These are phyloP conservation scores for Hypsopygia costalis DNA, from an alignment of 2,888 invertebrate species.

Conservation along the genomic window DNA sequence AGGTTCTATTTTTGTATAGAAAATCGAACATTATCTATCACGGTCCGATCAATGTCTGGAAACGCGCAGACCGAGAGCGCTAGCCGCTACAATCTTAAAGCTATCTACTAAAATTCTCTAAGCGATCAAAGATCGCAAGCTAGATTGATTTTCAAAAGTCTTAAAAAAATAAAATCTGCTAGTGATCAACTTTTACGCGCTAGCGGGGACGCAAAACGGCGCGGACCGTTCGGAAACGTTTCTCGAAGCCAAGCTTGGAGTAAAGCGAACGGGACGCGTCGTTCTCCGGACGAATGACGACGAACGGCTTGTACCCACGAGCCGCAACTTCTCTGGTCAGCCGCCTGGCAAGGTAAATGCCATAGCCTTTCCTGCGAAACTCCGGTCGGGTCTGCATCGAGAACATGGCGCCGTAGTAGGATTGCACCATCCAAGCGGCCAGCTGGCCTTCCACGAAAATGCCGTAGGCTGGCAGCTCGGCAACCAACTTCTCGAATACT, in stretches of 20 bases:
- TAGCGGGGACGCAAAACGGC: conserved; percentile 85
- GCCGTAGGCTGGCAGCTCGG: conserved; percentile 89
- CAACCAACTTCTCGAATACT: conserved; percentile 89
- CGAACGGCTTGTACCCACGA: conserved; percentile 90
- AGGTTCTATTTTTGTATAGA: conserved; percentile 27
- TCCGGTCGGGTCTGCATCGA: conserved; percentile 93
- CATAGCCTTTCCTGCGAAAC: conserved; percentile 87
- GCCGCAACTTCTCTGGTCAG: conserved; percentile 84
- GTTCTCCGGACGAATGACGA: conserved; percentile 91
- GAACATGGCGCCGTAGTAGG: conserved; percentile 95
- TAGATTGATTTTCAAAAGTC: conserved; percentile 76
- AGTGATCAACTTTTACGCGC: conserved; percentile 60
- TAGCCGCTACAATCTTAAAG: conserved; percentile 71
- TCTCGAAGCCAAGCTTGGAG: conserved; percentile 90
- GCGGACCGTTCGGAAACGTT: conserved; percentile 89
- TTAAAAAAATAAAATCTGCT: conserved; percentile 81
- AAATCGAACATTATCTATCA: conserved; percentile 14
- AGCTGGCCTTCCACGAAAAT: conserved; percentile 88
- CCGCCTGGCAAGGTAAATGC: conserved; percentile 85
- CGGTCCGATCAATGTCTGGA: conserved; percentile 20
- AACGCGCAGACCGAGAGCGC: conserved; percentile 60
- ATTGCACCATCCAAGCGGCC: conserved; percentile 95
- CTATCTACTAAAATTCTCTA: conserved; percentile 74
- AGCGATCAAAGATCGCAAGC: conserved; percentile 78
- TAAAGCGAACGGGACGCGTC: conserved; percentile 92